Percentiles rank a stretch among this genome's conserved stretches.
phyloP scores from a whole-genome alignment of 2,113 vertebrate species.

The Marmota monax region DNA sequence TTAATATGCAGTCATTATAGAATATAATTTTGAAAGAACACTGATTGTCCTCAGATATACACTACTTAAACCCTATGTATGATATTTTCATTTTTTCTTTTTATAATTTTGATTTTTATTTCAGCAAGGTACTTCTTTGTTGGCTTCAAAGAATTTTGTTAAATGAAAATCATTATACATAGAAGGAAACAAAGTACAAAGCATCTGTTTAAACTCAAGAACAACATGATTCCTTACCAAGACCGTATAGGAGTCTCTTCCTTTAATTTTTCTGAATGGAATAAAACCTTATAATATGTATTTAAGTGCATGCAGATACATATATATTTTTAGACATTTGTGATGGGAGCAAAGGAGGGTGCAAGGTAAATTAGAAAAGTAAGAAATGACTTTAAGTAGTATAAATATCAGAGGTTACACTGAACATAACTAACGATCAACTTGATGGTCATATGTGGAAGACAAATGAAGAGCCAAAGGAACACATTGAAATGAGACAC shows the following conservation, averaged over 20 bases:
- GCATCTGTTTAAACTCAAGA: not conserved
- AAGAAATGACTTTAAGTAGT: not conserved
- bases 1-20: not conserved
- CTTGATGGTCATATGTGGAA: not conserved
- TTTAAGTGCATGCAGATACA: not conserved
- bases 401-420: not conserved
- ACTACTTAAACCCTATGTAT: not conserved
- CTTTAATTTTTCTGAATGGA: slow-evolving; percentile 26
- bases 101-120: not conserved
- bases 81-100: slow-evolving; percentile 22
- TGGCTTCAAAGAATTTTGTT: not conserved
- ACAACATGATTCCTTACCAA: not conserved
- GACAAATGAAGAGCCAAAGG: not conserved
- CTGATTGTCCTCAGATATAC: not conserved
- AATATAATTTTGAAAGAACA: slow-evolving; percentile 18
- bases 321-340: not conserved
- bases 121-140: not conserved
- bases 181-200: not conserved
- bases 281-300: not conserved
- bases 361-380: not conserved
- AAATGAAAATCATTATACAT: slow-evolving; percentile 27
- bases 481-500: not conserved
- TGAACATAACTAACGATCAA: not conserved
- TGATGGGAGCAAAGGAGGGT: not conserved
- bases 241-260: not conserved